Evolutionary conservation across 2,888 invertebrate species (phyloP), one percentile per base, ranked within the genome.

Genomic region (Mimas tiliae): DNA sequence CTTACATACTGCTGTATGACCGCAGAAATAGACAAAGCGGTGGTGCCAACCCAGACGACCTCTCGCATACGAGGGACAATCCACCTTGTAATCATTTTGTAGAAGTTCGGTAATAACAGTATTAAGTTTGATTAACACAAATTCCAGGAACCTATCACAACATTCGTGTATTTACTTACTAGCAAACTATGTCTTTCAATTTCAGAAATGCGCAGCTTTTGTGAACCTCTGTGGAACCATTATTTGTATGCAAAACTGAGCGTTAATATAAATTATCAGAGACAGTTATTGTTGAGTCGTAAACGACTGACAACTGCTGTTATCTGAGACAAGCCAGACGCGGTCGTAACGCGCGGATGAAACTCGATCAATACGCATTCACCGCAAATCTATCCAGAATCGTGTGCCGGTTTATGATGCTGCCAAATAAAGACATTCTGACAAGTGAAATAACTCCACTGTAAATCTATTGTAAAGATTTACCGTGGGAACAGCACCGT

Each of bases 261-360:
- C 52, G 67, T 65, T 73, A 73, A 69, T 69, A 71, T 63, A 66
- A 68, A 69, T 68, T 68, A 72, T 72, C 70, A 68, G 64, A 72
- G 65, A 66, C 74, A 68, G 75, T 74, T 73, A 79, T 72, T 67
- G 68, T n/a, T 70, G 69, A 66, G 70, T 70, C 74, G 76, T 77
- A 82, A 82, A 79, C 68, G 73, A 73, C 68, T 78, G 76, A 77
- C 80, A 79, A 79, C 71, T 76, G 73, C 75, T 75, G 75, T 80
- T 83, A 85, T 83, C 81, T 77, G 79, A 79, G 78, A 78, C 77
- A 79, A 75, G 74, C 74, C 80, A 83, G 78, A 75, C 79, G 72
- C 73, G 76, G 69, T 74, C 75, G 74, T 81, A 77, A 76, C 77
- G 79, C 74, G 72, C 70, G 68, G 69, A 71, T 66, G 69, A 67